Conservation (phyloP, 2,113 vertebrate species). For the Rhinoderma darwinii region DNA sequence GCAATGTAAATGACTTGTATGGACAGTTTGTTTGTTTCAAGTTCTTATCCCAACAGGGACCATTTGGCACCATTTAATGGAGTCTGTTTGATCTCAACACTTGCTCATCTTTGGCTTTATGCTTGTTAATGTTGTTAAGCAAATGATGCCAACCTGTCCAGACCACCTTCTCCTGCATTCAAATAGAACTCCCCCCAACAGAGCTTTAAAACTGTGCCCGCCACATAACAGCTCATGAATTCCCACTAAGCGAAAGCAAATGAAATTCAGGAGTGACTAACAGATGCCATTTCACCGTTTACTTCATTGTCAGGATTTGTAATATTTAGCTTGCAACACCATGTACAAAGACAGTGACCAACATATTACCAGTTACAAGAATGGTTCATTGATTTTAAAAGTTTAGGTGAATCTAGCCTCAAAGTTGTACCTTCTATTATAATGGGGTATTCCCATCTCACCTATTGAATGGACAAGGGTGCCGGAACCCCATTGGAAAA, state of each 20-base stretch:
- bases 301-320: too few relatives aligned
- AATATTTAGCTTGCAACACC: too few relatives aligned
- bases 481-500: too few relatives aligned
- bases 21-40: not conserved
- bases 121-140: slow-evolving; percentile 36
- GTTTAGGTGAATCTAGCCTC: too few relatives aligned
- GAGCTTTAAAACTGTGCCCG: not conserved
- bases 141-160: slow-evolving; percentile 31
- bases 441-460: too few relatives aligned
- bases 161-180: not conserved
- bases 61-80: not conserved
- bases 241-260: not conserved
- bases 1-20: not conserved
- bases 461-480: too few relatives aligned
- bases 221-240: not conserved
- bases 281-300: too few relatives aligned
- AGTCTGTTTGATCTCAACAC: slow-evolving; percentile 41
- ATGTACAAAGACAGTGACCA: too few relatives aligned
- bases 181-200: not conserved
- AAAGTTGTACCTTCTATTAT: too few relatives aligned
- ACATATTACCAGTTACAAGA: too few relatives aligned
- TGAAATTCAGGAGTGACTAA: not conserved
- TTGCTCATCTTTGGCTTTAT: not conserved
- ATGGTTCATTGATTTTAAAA: too few relatives aligned
- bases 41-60: slow-evolving; percentile 20